Conservation (phyloP, 2,888 invertebrate genomes). For the Calliscelio sp. region DNA sequence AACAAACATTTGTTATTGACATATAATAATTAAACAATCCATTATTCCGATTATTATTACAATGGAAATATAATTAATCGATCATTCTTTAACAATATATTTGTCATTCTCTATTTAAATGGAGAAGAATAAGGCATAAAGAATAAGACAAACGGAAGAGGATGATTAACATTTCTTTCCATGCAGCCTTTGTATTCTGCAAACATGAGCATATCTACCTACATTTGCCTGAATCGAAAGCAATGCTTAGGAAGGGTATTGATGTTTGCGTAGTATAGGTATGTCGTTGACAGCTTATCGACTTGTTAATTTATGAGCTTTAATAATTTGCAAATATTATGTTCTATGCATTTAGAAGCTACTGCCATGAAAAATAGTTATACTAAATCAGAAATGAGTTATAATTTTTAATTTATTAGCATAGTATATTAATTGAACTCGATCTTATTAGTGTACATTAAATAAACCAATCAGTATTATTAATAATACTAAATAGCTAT, state of each 20-base stretch:
- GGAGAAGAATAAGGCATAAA: too few relatives aligned
- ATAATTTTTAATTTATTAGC: too few relatives aligned
- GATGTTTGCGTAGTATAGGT: conserved; percentile 55
- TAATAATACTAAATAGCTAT: too few relatives aligned
- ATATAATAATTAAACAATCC: too few relatives aligned
- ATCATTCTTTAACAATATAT: too few relatives aligned
- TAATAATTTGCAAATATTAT: conserved; percentile 65
- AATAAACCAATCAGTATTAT: too few relatives aligned
- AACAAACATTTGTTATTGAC: too few relatives aligned
- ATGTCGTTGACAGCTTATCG: conserved; percentile 63
- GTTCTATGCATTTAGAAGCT: conserved; percentile 23
- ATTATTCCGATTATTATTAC: too few relatives aligned
- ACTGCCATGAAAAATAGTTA: conserved; percentile 15
- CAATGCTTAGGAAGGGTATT: conserved; percentile 60
- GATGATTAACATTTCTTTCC: conserved; percentile 29
- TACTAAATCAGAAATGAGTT: conserved; percentile 22
- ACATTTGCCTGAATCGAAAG: conserved; percentile 39
- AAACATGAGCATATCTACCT: conserved; percentile 27
- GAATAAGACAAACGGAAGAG: conserved; percentile 22
- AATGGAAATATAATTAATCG: too few relatives aligned
- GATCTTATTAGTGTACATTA: too few relatives aligned
- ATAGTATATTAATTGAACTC: too few relatives aligned
- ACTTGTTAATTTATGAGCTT: conserved; percentile 60
- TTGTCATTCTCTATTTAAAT: too few relatives aligned
- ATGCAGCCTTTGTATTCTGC: conserved; percentile 29